These are phyloP conservation scores for Caenorhabditis sp. DNA, from an alignment of 2,888 invertebrate genomes.

Conservation along the genomic window DNA sequence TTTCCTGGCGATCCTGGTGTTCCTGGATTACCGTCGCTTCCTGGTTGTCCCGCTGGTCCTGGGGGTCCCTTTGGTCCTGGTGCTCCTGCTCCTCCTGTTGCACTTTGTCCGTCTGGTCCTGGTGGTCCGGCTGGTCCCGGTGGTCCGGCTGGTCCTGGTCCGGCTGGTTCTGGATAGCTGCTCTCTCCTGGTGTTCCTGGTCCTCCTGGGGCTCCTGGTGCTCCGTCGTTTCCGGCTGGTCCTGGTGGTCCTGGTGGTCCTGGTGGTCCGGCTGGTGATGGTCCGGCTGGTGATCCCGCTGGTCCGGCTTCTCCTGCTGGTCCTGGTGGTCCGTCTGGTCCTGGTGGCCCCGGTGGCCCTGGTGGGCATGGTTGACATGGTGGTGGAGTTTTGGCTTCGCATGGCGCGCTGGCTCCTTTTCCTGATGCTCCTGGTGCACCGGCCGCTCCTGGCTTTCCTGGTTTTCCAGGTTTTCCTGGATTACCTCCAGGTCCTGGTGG, in stretches of 20 bases:
- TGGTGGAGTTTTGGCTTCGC: conserved; percentile 14
- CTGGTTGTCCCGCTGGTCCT: conserved; percentile 36
- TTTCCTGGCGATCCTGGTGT: conserved; percentile 38
- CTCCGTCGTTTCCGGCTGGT: conserved; percentile 27
- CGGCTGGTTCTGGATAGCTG: conserved; percentile 31
- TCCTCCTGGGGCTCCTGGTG: conserved; percentile 40
- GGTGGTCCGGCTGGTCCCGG: conserved; percentile 54
- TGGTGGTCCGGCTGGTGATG: conserved; percentile 28
- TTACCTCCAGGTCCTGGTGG: conserved; percentile 39
- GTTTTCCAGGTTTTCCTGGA: conserved; percentile 38
- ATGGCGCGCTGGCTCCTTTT: conserved; percentile 34
- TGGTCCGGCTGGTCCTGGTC: conserved; percentile 26
- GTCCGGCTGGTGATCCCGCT: conserved; percentile 46
- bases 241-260: conserved; percentile 21
- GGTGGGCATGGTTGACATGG: conserved; percentile 17
- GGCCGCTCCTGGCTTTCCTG: conserved; percentile 39
- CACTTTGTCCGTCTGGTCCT: conserved; percentile 33
- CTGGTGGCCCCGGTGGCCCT: conserved; percentile 44
- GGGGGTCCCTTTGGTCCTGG: conserved; percentile 41
- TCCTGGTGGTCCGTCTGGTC: conserved; percentile 41
- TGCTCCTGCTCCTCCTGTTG: conserved; percentile 17
- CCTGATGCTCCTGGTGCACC: conserved; percentile 37
- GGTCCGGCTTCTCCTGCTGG: conserved; percentile 37
- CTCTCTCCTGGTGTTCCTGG: conserved; percentile 35
- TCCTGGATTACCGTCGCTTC: conserved; percentile 34